phyloP scores from a whole-genome alignment of 2,797 vertebrate species.

The Gallinago solitaria region DNA sequence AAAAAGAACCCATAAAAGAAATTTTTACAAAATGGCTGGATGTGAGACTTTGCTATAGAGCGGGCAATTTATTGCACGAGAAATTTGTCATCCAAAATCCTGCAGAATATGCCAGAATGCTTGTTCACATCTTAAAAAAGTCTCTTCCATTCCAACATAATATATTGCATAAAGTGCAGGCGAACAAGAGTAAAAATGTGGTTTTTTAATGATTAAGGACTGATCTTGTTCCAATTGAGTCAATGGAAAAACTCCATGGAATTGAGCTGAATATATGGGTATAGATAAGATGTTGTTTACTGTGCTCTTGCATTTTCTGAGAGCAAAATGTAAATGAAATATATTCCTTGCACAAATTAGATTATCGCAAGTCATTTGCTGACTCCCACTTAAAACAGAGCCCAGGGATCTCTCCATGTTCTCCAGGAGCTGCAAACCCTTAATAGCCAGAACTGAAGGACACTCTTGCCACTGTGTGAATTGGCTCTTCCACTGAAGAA shows the following conservation, averaged over 20 bases:
- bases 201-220: conserved; percentile 50
- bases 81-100: background rate
- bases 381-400: conserved; percentile 14
- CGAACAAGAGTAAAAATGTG: conserved; percentile 51
- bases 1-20: background rate
- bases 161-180: conserved; percentile 46
- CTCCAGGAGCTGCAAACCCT: background rate
- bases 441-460: background rate
- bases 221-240: conserved; percentile 44
- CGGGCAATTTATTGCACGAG: background rate
- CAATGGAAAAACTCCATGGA: conserved; percentile 49
- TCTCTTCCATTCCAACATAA: background rate
- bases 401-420: background rate
- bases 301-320: conserved; percentile 17
- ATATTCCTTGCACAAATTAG: conserved; percentile 45
- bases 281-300: conserved; percentile 61
- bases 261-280: conserved; percentile 42
- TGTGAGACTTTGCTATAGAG: background rate
- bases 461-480: background rate
- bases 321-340: conserved; percentile 51
- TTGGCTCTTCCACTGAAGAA: background rate
- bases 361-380: conserved; percentile 34
- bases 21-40: background rate
- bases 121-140: background rate
- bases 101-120: conserved; percentile 8